phyloP scores from a whole-genome alignment of 2,797 vertebrate species.

The Sebastolobus altivelis region DNA sequence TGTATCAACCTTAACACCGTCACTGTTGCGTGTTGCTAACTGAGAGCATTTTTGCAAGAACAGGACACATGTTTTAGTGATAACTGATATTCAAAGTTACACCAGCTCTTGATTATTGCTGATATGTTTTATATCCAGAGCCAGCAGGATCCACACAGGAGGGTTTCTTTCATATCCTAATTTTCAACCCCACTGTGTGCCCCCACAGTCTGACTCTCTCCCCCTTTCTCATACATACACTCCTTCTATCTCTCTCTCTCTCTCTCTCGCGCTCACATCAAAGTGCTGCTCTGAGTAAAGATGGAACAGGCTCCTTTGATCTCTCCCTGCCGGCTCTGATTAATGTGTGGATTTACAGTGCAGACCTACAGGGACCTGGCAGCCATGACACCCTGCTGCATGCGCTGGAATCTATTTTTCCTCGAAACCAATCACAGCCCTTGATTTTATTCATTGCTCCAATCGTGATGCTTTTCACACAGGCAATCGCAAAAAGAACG shows the following conservation, averaged over 20 bases:
- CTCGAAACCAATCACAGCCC: constrained; percentile 62
- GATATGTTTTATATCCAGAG: constrained; percentile 29
- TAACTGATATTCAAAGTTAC: constrained; percentile 24
- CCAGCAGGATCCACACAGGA: constrained; percentile 41
- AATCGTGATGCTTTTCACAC: constrained; percentile 65
- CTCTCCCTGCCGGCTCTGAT: constrained; percentile 87
- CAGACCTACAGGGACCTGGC: constrained; percentile 86
- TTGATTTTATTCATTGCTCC: constrained; percentile 69
- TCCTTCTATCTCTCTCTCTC: not conserved
- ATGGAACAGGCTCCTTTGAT: constrained; percentile 90
- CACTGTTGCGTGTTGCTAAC: too few species aligned
- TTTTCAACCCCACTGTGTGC: constrained; percentile 43
- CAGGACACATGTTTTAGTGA: not conserved
- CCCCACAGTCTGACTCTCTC: constrained; percentile 37
- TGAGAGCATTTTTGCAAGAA: not conserved
- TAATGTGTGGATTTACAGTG: constrained; percentile 91
- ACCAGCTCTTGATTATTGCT: constrained; percentile 39
- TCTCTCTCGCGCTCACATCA: constrained; percentile 81
- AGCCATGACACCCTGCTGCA: constrained; percentile 85
- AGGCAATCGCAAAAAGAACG: constrained; percentile 40
- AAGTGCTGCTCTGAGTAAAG: constrained; percentile 88
- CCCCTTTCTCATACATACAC: constrained; percentile 5
- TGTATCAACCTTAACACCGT: constrained; percentile 5
- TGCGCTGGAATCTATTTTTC: constrained; percentile 82
- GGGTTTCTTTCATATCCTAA: constrained; percentile 57